These are phyloP conservation scores for Silurus lanzhouensis DNA, from an alignment of 2,797 vertebrate genomes.

Conservation along the genomic window DNA sequence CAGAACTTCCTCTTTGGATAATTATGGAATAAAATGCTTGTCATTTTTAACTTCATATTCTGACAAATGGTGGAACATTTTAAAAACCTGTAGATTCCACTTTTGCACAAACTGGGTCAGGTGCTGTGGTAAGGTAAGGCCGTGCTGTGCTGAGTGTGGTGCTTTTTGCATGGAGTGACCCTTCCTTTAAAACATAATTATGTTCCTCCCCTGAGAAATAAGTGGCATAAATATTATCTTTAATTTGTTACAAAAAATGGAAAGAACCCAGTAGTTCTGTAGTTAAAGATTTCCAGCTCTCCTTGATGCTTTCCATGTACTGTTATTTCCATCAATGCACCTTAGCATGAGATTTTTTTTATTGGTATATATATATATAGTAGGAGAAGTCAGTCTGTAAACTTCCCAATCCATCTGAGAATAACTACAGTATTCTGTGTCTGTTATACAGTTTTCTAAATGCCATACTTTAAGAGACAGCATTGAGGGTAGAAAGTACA, in stretches of 20 bases:
- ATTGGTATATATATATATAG: not conserved
- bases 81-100: constrained; percentile 2
- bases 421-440: too few species aligned
- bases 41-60: not conserved
- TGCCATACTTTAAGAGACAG: not conserved
- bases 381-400: not conserved
- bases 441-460: not conserved
- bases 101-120: constrained; percentile 48
- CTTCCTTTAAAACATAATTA: constrained; percentile 47
- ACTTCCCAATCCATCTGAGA: not conserved
- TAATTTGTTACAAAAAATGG: constrained; percentile 41
- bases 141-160: constrained; percentile 10
- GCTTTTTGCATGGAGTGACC: constrained; percentile 64
- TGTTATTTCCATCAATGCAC: not conserved
- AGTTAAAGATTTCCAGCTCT: not conserved
- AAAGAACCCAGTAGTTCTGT: constrained; percentile 28
- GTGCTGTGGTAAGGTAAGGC: constrained; percentile 60
- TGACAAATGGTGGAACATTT: not conserved
- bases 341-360: not conserved
- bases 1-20: not conserved
- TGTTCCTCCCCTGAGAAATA: constrained; percentile 48
- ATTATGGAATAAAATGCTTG: not conserved
- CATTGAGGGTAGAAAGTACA: not conserved
- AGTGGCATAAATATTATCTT: constrained; percentile 50
- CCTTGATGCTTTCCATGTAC: not conserved